phyloP scores from a whole-genome alignment of 2,888 invertebrate species.

The Oligia latruncula region DNA sequence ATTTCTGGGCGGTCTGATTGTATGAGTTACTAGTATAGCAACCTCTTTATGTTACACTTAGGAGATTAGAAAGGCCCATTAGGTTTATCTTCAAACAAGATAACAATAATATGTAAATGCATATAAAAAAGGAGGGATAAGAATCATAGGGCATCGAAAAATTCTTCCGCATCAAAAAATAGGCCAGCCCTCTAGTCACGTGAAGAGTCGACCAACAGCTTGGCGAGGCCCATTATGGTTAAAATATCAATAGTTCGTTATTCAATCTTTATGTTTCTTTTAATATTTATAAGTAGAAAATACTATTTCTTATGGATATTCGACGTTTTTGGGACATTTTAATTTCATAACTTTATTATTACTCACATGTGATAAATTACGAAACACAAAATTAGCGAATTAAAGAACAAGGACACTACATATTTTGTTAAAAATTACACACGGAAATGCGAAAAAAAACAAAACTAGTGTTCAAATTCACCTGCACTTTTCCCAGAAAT shows the following conservation, averaged over 20 bases:
- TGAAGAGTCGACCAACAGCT: background rate
- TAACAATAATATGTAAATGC: background rate
- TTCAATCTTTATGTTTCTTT: background rate
- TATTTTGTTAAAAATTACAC: background rate
- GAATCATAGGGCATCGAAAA: background rate
- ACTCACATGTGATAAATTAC: background rate
- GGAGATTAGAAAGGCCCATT: constrained; percentile 4
- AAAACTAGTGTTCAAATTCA: background rate
- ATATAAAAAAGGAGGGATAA: background rate
- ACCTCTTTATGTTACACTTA: constrained; percentile 15
- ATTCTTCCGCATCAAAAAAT: background rate
- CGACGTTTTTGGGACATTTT: background rate
- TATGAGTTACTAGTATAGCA: background rate
- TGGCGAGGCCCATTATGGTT: background rate
- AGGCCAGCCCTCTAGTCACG: background rate
- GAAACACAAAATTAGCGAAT: background rate
- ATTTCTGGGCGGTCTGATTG: constrained; percentile 9
- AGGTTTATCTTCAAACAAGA: background rate
- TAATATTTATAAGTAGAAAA: background rate
- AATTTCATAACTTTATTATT: background rate
- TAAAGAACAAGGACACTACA: background rate
- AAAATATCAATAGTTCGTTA: background rate
- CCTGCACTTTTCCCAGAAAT: constrained; percentile 13
- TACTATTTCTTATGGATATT: background rate
- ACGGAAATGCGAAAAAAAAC: background rate